phyloP scores from a whole-genome alignment of 2,113 vertebrate genomes.

The Paradisaea rubra region DNA sequence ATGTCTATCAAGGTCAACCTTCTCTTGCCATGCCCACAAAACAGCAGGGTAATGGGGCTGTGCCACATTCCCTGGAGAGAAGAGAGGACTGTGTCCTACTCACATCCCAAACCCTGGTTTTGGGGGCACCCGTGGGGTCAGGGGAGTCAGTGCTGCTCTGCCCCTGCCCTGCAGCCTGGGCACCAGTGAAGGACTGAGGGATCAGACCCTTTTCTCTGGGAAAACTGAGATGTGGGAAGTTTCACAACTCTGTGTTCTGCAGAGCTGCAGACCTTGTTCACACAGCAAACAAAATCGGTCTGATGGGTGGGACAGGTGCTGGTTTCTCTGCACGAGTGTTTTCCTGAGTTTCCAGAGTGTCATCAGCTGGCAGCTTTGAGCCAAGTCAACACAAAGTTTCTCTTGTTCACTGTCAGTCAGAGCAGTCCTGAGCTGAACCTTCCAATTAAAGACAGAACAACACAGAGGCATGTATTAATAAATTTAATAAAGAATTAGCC shows the following conservation, averaged over 20 bases:
- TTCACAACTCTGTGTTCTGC: not conserved
- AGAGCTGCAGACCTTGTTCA: not conserved
- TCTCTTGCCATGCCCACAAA: not conserved
- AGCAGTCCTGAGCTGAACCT: not conserved
- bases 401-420: not conserved
- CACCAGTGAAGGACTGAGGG: fast-evolving
- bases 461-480: not conserved
- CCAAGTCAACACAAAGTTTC: not conserved
- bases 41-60: not conserved
- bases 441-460: not conserved
- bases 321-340: not conserved
- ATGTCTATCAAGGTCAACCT: not conserved
- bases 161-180: not conserved
- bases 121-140: fast-evolving
- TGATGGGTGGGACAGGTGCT: not conserved
- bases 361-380: not conserved
- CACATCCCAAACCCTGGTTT: not conserved
- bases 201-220: not conserved
- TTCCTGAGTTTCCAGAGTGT: not conserved
- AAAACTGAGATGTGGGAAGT: not conserved
- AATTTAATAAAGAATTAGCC: not conserved
- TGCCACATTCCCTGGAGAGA: not conserved
- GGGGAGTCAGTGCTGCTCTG: not conserved
- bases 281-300: not conserved
- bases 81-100: not conserved